These are phyloP conservation scores for Centropyge bicolor DNA, from an alignment of 2,797 vertebrate genomes.

Conservation along the genomic window DNA sequence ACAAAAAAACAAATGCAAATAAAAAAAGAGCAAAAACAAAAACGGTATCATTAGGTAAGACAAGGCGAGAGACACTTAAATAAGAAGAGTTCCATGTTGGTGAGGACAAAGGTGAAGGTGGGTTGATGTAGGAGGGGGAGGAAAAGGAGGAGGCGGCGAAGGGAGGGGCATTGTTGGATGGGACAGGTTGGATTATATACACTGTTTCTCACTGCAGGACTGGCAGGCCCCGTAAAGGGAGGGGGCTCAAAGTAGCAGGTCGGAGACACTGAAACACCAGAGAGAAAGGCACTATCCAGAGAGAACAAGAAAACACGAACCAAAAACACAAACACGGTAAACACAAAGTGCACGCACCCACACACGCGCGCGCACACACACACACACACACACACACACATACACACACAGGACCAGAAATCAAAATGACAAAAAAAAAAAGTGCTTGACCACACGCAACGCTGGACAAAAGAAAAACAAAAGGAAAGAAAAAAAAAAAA, in stretches of 20 bases:
- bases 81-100: conserved; percentile 83
- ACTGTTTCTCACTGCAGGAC: conserved; percentile 79
- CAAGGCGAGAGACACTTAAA: conserved; percentile 86
- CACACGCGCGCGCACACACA: conserved; percentile 13
- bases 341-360: conserved; percentile 29
- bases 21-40: conserved; percentile 65
- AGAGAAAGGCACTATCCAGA: conserved; percentile 96
- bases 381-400: conserved; percentile 14
- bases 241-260: conserved; percentile 79
- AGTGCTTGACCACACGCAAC: conserved; percentile 86
- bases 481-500: conserved; percentile 31
- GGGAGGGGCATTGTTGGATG: conserved; percentile 28
- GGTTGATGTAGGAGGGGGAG: conserved; percentile 41
- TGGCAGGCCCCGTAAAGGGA: conserved; percentile 59
- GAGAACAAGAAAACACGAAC: conserved; percentile 79
- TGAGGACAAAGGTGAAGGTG: conserved; percentile 73
- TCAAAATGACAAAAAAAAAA: conserved; percentile 75
- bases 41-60: conserved; percentile 83
- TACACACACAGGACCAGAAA: conserved; percentile 36
- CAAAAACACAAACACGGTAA: conserved; percentile 72
- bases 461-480: conserved; percentile 67
- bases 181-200: conserved; percentile 75
- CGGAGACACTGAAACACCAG: conserved; percentile 85
- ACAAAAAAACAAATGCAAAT: conserved; percentile 56
- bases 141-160: background rate